Conservation (phyloP, 2,113 vertebrate species). For the Proteles cristata region DNA sequence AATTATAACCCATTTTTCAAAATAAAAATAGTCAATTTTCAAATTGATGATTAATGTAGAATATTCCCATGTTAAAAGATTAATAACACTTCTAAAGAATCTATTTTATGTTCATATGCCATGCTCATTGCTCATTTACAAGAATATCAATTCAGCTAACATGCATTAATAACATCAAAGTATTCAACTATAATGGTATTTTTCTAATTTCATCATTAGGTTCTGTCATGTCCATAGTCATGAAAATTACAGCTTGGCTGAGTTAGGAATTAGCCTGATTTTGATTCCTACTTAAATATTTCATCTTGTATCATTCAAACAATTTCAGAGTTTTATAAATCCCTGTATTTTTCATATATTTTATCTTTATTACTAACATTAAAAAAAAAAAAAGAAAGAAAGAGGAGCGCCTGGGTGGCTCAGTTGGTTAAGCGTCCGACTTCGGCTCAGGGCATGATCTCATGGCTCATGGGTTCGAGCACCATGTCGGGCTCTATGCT, state of each 20-base stretch:
- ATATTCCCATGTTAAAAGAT: conserved; percentile 6
- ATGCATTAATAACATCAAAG: background rate
- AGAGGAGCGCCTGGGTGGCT: too few species aligned
- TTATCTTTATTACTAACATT: background rate
- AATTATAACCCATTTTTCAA: conserved; percentile 62
- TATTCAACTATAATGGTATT: background rate
- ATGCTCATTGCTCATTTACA: conserved; percentile 31
- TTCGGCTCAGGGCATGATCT: too few species aligned
- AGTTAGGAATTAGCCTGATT: background rate
- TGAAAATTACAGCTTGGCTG: conserved; percentile 3
- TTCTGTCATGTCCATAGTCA: background rate
- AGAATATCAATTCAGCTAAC: conserved; percentile 31
- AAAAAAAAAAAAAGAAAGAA: background rate
- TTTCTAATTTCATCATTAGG: background rate
- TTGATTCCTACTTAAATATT: background rate
- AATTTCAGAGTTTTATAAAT: conserved; percentile 42
- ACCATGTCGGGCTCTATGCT: too few species aligned
- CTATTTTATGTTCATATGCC: conserved; percentile 1
- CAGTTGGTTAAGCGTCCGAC: too few species aligned
- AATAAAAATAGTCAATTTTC: conserved; percentile 61
- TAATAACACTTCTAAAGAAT: conserved; percentile 44
- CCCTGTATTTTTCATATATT: background rate
- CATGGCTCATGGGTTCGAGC: too few species aligned
- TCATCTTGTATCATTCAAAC: background rate
- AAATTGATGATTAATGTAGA: conserved; percentile 39